Conservation (phyloP, 2,888 invertebrate species). For the Apodemia mormo region DNA sequence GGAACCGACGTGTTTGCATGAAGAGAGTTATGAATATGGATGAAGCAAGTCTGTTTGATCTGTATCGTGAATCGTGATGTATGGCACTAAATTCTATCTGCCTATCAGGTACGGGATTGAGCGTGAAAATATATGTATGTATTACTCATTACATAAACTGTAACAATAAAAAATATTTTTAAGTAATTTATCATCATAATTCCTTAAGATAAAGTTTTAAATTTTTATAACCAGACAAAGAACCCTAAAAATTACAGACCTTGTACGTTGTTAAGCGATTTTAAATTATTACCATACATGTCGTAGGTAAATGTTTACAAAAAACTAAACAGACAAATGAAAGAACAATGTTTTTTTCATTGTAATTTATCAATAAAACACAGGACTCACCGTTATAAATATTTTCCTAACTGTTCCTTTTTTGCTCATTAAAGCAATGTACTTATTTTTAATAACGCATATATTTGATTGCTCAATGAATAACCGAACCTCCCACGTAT, state of each 20-base stretch:
- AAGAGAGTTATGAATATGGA: too few species aligned
- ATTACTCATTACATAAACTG: too few species aligned
- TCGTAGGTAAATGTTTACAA: constrained; percentile 28
- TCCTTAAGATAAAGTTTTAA: too few species aligned
- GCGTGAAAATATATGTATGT: too few species aligned
- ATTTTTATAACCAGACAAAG: neutral
- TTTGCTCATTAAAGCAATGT: neutral
- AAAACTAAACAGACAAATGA: constrained; percentile 14
- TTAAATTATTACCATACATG: constrained; percentile 31
- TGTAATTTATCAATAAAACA: constrained; percentile 11
- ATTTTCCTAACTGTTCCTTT: neutral
- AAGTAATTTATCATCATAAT: too few species aligned
- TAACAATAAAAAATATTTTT: too few species aligned
- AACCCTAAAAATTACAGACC: neutral
- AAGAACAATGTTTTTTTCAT: constrained; percentile 9
- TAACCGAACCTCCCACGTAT: neutral
- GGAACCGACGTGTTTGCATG: too few species aligned
- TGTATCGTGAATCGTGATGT: too few species aligned
- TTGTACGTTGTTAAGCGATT: constrained; percentile 27
- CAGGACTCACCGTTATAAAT: neutral
- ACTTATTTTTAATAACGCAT: neutral
- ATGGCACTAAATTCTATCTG: too few species aligned
- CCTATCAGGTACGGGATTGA: too few species aligned
- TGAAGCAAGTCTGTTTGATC: too few species aligned
- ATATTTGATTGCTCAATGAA: neutral